Evolutionary conservation across 2,797 vertebrate species (phyloP).

Genomic region (Mus minutoides): DNA sequence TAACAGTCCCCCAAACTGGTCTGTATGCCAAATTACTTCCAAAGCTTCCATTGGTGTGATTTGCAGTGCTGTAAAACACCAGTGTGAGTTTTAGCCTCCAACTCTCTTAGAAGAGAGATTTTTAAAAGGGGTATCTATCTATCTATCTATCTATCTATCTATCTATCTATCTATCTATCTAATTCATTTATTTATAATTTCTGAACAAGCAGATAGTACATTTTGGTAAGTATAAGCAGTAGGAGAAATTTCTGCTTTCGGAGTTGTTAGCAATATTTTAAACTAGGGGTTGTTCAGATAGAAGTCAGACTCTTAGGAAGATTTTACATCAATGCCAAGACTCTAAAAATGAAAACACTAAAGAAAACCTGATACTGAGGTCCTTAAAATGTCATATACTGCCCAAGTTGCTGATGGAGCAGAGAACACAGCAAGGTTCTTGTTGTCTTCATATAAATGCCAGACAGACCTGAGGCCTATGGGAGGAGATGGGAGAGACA

Average conservation of each 20-base stretch:
- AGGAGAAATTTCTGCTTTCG: background rate
- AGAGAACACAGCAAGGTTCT: background rate
- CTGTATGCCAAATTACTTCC: constrained; percentile 91
- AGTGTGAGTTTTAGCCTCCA: constrained; percentile 94
- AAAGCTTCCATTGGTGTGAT: constrained; percentile 92
- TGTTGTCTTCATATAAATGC: background rate
- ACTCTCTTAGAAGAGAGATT: constrained; percentile 87
- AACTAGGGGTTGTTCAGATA: no score
- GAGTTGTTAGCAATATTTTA: background rate
- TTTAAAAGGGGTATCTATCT: no score
- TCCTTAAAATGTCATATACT: background rate
- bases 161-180: no score
- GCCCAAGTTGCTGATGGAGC: background rate
- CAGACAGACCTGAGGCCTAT: background rate
- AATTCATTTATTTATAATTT: background rate
- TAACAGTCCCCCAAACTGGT: constrained; percentile 91
- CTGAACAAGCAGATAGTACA: background rate
- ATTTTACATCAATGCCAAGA: background rate
- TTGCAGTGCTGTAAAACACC: constrained; percentile 91
- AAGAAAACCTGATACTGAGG: background rate
- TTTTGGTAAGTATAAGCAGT: background rate
- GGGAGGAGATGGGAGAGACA: background rate
- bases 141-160: no score
- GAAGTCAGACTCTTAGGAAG: background rate
- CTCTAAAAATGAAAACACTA: background rate